Conservation (phyloP, 2,888 invertebrate species). For the Eupithecia exiguata region DNA sequence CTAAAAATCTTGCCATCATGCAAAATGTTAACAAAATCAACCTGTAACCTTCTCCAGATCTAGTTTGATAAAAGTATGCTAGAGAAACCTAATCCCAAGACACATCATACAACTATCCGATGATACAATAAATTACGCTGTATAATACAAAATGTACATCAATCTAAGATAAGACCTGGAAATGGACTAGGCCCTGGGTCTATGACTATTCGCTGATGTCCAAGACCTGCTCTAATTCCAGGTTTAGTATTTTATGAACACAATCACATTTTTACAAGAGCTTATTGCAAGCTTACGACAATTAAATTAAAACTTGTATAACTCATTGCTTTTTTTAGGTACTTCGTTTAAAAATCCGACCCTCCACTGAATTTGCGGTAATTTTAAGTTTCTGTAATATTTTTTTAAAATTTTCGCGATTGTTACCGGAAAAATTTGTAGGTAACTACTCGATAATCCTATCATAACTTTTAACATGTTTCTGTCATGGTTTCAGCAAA, state of each 20-base stretch:
- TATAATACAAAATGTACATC: slow-evolving; percentile 71
- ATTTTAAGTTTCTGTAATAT: too few relatives aligned
- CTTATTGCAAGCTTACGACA: slow-evolving; percentile 55
- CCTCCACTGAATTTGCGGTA: not conserved
- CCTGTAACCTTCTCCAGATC: not conserved
- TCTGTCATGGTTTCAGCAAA: not conserved
- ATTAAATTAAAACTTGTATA: slow-evolving; percentile 21
- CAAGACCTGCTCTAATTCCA: not conserved
- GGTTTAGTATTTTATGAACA: slow-evolving; percentile 74
- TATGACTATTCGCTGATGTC: not conserved
- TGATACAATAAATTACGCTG: slow-evolving; percentile 17
- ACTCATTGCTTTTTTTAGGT: not conserved
- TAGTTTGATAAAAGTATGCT: slow-evolving; percentile 1
- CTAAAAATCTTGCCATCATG: not conserved
- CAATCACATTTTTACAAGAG: slow-evolving; percentile 62
- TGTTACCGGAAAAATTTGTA: too few relatives aligned
- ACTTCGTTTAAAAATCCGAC: not conserved
- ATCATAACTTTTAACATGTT: not conserved
- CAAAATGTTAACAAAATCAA: not conserved
- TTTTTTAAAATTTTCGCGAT: too few relatives aligned
- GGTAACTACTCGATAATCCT: too few relatives aligned
- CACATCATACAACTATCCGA: slow-evolving; percentile 7
- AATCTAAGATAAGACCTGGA: not conserved
- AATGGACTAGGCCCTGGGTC: not conserved
- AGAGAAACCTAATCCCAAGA: slow-evolving; percentile 7